These are phyloP conservation scores for Papilio elwesi DNA, from an alignment of 2,888 invertebrate genomes.

Conservation along the genomic window DNA sequence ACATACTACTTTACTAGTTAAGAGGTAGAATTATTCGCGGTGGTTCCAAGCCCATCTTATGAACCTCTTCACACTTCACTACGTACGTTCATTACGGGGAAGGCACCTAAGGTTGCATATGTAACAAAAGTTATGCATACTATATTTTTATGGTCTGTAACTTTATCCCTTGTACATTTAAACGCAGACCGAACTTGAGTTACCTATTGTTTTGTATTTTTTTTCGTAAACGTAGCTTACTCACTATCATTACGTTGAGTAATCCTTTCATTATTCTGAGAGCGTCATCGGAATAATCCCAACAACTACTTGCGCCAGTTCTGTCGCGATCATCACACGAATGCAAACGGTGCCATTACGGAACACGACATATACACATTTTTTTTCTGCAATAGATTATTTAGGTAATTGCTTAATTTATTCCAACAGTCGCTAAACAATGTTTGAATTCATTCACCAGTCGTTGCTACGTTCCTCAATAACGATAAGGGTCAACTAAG, in stretches of 20 bases:
- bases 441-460: neutral
- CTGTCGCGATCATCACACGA: conserved; percentile 28
- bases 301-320: conserved; percentile 39
- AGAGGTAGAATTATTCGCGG: no score
- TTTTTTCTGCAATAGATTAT: conserved; percentile 30
- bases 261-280: conserved; percentile 37
- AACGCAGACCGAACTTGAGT: neutral
- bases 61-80: no score
- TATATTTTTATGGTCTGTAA: no score
- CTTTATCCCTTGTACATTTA: no score
- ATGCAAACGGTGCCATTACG: conserved; percentile 38
- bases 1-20: no score
- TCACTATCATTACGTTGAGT: conserved; percentile 30
- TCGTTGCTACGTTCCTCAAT: no score
- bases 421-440: conserved; percentile 20
- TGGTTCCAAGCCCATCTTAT: no score
- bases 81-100: no score
- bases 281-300: conserved; percentile 36
- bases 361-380: conserved; percentile 2
- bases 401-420: conserved; percentile 35
- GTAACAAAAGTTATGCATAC: no score
- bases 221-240: conserved; percentile 27
- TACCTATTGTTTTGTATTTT: neutral
- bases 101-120: no score
- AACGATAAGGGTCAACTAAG: no score